Evolutionary conservation across 2,888 invertebrate genomes (phyloP).

Genomic region (Augochlorella aurata): DNA sequence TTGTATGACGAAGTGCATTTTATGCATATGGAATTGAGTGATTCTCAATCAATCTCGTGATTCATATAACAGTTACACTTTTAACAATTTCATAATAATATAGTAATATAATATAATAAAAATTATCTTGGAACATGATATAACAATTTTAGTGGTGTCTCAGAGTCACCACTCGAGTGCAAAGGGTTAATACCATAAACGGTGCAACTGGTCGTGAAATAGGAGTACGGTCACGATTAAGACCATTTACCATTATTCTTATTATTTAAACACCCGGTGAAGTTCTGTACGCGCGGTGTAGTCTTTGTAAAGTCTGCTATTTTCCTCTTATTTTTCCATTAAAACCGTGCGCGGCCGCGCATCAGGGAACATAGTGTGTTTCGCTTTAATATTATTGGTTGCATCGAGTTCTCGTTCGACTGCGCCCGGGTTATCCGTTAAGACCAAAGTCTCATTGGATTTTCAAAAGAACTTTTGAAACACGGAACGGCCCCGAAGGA

Average conservation of each 20-base stretch:
- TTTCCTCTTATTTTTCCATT: conserved; percentile 20
- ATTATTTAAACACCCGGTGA: background rate
- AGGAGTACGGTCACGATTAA: background rate
- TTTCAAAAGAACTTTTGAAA: conserved; percentile 47
- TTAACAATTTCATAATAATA: no score
- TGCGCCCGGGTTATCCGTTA: conserved; percentile 41
- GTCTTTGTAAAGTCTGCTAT: background rate
- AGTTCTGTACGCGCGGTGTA: background rate
- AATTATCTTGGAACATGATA: no score
- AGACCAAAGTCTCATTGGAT: conserved; percentile 47
- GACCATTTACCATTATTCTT: background rate
- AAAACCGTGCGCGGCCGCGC: background rate
- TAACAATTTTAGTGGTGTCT: no score
- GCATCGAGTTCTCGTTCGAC: conserved; percentile 23
- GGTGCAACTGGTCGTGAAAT: background rate
- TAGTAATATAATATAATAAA: no score
- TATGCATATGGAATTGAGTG: no score
- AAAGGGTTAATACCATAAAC: conserved; percentile 1
- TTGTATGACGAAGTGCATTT: no score
- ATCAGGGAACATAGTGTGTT: background rate
- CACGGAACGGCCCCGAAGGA: conserved; percentile 13
- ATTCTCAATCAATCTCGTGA: no score
- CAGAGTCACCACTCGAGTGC: no score
- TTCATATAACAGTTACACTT: no score
- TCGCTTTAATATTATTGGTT: conserved; percentile 46